A percentile compares a stretch with the other conserved stretches of the same genome.
Evolutionary conservation across 2,113 vertebrate genomes (phyloP).

Genomic region (Grantiella picta): DNA sequence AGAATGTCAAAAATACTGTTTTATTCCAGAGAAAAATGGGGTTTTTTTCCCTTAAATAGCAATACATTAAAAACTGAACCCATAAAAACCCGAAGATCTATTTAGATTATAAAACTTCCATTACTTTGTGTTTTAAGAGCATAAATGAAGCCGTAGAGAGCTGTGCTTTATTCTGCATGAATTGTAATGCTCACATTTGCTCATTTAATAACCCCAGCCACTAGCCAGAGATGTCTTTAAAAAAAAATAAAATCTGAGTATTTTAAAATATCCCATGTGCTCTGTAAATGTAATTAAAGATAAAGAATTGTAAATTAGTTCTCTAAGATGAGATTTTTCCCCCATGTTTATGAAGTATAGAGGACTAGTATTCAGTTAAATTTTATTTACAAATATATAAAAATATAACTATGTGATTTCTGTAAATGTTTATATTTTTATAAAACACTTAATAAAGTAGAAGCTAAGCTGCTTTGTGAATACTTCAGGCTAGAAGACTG

Average conservation of each 20-base stretch:
- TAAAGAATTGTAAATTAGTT: background rate
- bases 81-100: background rate
- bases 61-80: background rate
- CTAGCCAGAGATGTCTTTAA: background rate
- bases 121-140: background rate
- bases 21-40: background rate
- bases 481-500: background rate
- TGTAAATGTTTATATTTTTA: background rate
- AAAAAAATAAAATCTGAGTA: background rate
- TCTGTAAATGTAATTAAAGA: background rate
- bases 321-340: background rate
- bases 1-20: background rate
- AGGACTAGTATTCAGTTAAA: background rate
- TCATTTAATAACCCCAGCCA: background rate
- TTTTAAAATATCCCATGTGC: background rate
- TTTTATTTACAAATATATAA: background rate
- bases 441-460: background rate
- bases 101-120: background rate
- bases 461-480: background rate
- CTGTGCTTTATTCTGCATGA: background rate
- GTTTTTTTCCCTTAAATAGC: background rate
- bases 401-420: background rate
- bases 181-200: background rate
- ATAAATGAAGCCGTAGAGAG: background rate
- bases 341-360: background rate